A percentile compares a stretch with the other conserved stretches of the same genome.
Conservation (phyloP, 2,113 vertebrate genomes). For the Pagrus major region DNA sequence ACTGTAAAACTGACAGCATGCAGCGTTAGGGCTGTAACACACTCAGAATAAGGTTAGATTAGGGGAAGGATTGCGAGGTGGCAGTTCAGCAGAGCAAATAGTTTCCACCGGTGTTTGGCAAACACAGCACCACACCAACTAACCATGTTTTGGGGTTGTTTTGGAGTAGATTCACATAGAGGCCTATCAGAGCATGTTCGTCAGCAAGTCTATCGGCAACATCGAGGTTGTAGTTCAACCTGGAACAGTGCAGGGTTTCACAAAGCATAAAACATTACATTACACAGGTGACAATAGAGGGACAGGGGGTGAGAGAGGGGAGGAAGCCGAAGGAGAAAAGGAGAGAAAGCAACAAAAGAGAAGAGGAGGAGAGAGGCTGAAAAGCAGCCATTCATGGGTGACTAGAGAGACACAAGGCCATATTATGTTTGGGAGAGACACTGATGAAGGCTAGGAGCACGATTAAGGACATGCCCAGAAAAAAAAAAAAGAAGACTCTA, state of each 20-base stretch:
- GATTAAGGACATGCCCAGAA: conserved; percentile 53
- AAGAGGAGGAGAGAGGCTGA: conserved; percentile 61
- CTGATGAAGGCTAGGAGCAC: conserved; percentile 52
- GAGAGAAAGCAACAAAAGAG: conserved; percentile 50
- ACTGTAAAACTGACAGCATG: conserved; percentile 49
- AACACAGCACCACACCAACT: conserved; percentile 88
- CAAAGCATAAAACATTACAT: conserved; percentile 59
- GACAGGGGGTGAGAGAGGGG: conserved; percentile 1
- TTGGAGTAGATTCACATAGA: conserved; percentile 98
- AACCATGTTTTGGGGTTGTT: conserved; percentile 92
- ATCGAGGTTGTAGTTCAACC: conserved; percentile 97
- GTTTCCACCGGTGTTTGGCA: conserved; percentile 52
- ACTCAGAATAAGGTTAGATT: conserved; percentile 33
- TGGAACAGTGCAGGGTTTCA: conserved; percentile 86
- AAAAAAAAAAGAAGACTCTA: not conserved
- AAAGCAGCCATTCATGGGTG: conserved; percentile 73
- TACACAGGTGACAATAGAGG: conserved; percentile 67
- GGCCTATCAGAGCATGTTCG: conserved; percentile 97
- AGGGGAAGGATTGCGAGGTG: conserved; percentile 23
- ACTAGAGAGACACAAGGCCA: conserved; percentile 74
- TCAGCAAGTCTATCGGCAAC: conserved; percentile 98
- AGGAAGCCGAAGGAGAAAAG: conserved; percentile 29
- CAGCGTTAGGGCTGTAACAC: conserved; percentile 42
- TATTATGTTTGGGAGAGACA: conserved; percentile 67
- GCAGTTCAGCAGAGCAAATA: conserved; percentile 49